Evolutionary conservation across 2,113 vertebrate species (phyloP).

Genomic region (Nerophis ophidion): DNA sequence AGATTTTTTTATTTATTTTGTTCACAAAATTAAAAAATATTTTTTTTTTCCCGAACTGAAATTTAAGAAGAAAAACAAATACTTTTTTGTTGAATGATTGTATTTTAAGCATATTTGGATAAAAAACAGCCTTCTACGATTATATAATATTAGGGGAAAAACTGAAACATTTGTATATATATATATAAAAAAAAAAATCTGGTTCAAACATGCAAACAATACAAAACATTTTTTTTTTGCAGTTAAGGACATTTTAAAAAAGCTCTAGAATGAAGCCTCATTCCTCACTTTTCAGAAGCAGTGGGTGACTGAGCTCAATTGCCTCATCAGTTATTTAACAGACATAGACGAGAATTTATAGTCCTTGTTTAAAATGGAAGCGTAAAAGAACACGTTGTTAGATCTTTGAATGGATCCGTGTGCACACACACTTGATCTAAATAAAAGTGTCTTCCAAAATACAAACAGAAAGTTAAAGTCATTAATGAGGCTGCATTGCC

Average conservation of each 20-base stretch:
- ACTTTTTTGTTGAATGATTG: too few relatives aligned
- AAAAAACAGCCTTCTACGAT: too few relatives aligned
- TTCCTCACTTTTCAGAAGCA: background rate
- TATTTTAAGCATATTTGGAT: too few relatives aligned
- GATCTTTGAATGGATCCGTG: too few relatives aligned
- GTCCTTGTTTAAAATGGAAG: background rate
- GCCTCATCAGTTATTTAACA: constrained; percentile 25
- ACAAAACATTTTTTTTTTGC: background rate
- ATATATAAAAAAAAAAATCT: background rate
- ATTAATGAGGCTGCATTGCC: constrained; percentile 51
- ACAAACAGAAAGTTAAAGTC: constrained; percentile 55
- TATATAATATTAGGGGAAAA: too few relatives aligned
- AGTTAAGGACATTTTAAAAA: background rate
- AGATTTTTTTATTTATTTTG: too few relatives aligned
- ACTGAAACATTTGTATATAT: background rate
- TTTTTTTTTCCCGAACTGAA: background rate
- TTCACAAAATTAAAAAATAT: background rate
- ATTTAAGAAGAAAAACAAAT: background rate
- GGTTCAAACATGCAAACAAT: background rate
- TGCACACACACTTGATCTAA: constrained; percentile 42
- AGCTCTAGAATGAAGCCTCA: background rate
- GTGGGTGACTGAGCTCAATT: background rate
- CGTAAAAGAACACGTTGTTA: constrained; percentile 27
- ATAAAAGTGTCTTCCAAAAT: constrained; percentile 68
- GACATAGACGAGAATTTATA: constrained; percentile 19